Evolutionary conservation across 2,888 invertebrate genomes (phyloP), one percentile per base, ranked within the genome.

Genomic region (Rutpela maculata): DNA sequence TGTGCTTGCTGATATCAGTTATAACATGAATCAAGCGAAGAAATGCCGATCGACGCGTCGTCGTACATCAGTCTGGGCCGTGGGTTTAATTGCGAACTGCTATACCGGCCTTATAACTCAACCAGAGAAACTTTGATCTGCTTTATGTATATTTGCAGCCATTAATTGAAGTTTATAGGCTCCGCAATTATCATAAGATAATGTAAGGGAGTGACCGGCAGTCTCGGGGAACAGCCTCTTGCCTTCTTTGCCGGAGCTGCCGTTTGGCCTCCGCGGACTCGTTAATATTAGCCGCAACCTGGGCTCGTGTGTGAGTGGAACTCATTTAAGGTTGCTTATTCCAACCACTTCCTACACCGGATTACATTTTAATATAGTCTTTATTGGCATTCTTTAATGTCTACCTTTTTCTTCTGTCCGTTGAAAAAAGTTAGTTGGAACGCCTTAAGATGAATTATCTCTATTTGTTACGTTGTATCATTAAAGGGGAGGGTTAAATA

Each of bases 81-180:
- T 89, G 89, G 89, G 89, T 86, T 89, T 89, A 89, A 89, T 89
- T 89, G 88, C 88, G 86, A 87, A 86, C 87, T 85, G 87, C 86
- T 86, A 87, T 87, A 86, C 88, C 87, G 87, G 86, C 85, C 86
- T 85, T 85, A 85, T 89, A 89, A 89, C 86, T 89, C 88, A 89
- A 82, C 86, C 85, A 86, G 88, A 86, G 88, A 88, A 88, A 89
- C 88, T 88, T 88, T 89, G 89, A 89, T 88, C 89, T 88, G 88
- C 88, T 88, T 88, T 88, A 89, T 88, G 88, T 88, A 88, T 88
- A 88, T 88, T 88, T 87, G 88, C 87, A 83, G 87, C 89, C 89
- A 89, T 89, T 89, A 89, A 89, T 89, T 89, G 89, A 88, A 89
- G 89, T 89, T 89, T 89, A 89, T 89, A 88, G 89, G 88, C 87